phyloP scores from a whole-genome alignment of 2,113 vertebrate genomes.

The Eulemur rufifrons region DNA sequence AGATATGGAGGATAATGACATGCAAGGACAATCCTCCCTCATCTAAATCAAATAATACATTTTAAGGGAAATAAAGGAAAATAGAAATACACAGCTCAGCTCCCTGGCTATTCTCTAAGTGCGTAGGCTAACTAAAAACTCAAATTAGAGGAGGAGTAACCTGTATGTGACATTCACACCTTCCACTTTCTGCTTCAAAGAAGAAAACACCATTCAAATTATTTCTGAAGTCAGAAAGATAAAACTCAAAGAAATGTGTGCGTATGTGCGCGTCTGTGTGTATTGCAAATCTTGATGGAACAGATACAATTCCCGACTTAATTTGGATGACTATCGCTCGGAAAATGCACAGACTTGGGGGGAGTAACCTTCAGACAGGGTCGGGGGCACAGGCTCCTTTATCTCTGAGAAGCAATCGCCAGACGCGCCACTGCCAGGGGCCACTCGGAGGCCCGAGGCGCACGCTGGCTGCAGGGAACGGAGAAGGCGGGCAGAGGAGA shows the following conservation, averaged over 20 bases:
- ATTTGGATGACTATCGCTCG: background rate
- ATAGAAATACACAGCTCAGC: background rate
- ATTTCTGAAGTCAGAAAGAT: background rate
- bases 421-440: background rate
- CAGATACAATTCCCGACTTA: background rate
- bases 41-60: background rate
- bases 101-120: background rate
- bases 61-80: background rate
- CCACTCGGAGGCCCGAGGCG: too few relatives aligned
- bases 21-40: background rate
- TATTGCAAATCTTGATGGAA: background rate
- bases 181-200: background rate
- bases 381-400: background rate
- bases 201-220: background rate
- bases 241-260: background rate
- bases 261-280: background rate
- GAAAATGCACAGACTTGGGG: background rate
- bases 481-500: background rate
- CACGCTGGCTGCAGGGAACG: background rate
- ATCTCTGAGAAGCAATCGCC: accelerated
- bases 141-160: background rate
- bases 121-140: background rate
- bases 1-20: background rate
- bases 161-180: accelerated
- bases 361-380: constrained; percentile 54